These are phyloP conservation scores for Andrena fulva DNA, from an alignment of 2,888 invertebrate species.

Conservation along the genomic window DNA sequence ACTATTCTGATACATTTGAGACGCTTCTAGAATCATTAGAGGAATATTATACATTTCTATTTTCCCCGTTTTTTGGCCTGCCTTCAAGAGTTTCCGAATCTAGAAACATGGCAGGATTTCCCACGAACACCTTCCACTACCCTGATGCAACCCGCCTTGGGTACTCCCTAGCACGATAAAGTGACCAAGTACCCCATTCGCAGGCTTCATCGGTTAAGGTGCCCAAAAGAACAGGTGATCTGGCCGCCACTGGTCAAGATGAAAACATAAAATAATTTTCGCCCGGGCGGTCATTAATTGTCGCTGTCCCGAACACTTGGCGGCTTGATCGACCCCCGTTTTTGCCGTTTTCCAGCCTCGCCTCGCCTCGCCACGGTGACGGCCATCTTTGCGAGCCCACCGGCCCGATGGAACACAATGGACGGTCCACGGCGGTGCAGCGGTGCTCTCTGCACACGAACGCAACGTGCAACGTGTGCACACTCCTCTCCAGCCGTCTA, in stretches of 20 bases:
- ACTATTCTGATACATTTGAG: no score
- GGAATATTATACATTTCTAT: no score
- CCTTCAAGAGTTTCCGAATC: no score
- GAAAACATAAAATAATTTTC: slow-evolving; percentile 81
- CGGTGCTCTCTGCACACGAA: slow-evolving; percentile 35
- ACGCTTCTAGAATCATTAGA: no score
- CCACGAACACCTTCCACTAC: neutral
- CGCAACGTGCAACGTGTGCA: slow-evolving; percentile 56
- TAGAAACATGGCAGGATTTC: neutral
- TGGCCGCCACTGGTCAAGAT: slow-evolving; percentile 60
- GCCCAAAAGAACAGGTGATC: slow-evolving; percentile 38
- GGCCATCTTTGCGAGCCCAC: slow-evolving; percentile 80
- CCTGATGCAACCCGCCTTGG: neutral
- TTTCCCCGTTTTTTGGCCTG: no score
- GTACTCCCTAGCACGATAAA: neutral
- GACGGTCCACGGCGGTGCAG: slow-evolving; percentile 61
- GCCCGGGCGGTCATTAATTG: slow-evolving; percentile 77
- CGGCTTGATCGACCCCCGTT: slow-evolving; percentile 42
- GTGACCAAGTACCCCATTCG: neutral
- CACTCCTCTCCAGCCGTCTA: slow-evolving; percentile 76
- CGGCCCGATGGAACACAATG: slow-evolving; percentile 68
- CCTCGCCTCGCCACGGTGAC: slow-evolving; percentile 55
- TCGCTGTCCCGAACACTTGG: slow-evolving; percentile 69
- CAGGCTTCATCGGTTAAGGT: neutral
- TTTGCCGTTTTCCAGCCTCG: slow-evolving; percentile 65